Base-by-base conservation (phyloP, 2,113 vertebrate genomes). In the Bombycilla garrulus region DNA sequence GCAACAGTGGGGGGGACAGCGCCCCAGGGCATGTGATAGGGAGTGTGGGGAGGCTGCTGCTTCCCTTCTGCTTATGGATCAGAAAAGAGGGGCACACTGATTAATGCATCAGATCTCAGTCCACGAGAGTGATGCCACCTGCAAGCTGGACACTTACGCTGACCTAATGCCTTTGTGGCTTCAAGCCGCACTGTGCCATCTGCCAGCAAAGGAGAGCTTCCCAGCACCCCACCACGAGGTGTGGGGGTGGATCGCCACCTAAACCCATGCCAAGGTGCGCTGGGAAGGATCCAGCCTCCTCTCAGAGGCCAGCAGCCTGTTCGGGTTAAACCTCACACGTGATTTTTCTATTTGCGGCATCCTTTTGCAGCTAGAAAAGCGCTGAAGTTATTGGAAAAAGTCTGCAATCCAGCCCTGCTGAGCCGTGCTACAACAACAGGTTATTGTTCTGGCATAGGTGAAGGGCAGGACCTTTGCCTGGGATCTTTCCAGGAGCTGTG, bases 111-210 rank as follows among this genome's bases (percentile, higher is more conserved):
- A 60, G 47, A 33, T 76, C 47, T 85, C 18, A 2, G 54, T 54
- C 54, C 29, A 14, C 16, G 40, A 79, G 60, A 71, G 47, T 8
- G 53, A 62, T 51, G 64, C 82, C 54, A 91, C 86, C 81, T 93
- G 64, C 88, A 85, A 93, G 61, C 80, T 66, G 86, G 86, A 64
- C 71, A 17, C 79, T 77, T 61, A 67, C 74, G 48, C 60, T 74
- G 60, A 81, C 82, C 79, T 88, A 71, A 67, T 58, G 81, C 48
- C 81, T 90, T 88, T 42, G 61, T 92, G 93, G 91, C 88, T 92
- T 78, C 36, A 51, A 72, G 92, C 91, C 82, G 65, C 26, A 5
- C 93, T 82, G 70, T 35, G 58, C 80, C 77, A 71, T 90, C 91
- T 92, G 92, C 88, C 90, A 93, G 61, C 70, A 56, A 65, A 78